Conservation (phyloP, 2,113 vertebrate genomes). For the Neopipo cinnamomea region DNA sequence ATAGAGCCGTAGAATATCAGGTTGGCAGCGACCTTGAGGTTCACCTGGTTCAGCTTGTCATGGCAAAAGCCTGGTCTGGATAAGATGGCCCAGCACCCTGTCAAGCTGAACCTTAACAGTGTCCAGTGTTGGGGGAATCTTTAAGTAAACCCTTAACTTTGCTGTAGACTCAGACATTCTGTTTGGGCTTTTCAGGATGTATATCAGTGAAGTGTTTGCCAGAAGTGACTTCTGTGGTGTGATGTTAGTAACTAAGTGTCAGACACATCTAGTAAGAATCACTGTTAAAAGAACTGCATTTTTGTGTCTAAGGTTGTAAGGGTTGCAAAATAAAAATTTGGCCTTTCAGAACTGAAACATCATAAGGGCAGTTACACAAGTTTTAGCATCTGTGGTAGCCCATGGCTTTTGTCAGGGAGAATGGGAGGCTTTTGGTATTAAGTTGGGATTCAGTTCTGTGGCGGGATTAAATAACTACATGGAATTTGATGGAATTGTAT, state of each 20-base stretch:
- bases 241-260: neutral
- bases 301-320: neutral
- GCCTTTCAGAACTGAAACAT: neutral
- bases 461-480: neutral
- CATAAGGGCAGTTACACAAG: neutral
- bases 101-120: neutral
- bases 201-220: neutral
- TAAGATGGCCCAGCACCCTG: neutral
- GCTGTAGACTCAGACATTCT: neutral
- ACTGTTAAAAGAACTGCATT: neutral
- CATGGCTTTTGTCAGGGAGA: neutral
- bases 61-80: neutral
- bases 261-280: neutral
- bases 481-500: neutral
- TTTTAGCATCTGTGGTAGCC: neutral
- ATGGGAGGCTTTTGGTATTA: neutral
- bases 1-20: neutral
- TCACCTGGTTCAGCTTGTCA: neutral
- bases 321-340: neutral
- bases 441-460: neutral
- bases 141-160: neutral
- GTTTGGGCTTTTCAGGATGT: neutral
- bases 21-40: neutral
- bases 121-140: neutral
- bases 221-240: neutral